Evolutionary conservation across 2,888 invertebrate genomes (phyloP).

Genomic region (Tolmerus cingulatus): DNA sequence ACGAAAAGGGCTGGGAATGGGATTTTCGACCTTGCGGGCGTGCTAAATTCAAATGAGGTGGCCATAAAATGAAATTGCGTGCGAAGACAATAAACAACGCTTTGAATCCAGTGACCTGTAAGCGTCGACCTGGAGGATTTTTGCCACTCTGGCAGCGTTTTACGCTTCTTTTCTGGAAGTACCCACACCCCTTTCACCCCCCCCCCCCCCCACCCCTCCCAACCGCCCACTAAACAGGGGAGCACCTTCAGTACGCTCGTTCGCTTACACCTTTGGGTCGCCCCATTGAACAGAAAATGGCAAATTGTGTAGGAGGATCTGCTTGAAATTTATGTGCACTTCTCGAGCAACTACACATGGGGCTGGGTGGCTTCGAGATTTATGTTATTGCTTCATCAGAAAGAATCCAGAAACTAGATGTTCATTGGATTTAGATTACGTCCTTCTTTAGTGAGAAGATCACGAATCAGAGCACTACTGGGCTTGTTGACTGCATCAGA

Average conservation of each 20-base stretch:
- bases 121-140: conserved; percentile 12
- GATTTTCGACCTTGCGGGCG: conserved; percentile 26
- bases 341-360: neutral
- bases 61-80: conserved; percentile 33
- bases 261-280: conserved; percentile 32
- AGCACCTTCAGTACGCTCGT: neutral
- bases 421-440: conserved; percentile 30
- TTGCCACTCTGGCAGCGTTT: neutral
- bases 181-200: neutral
- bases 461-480: neutral
- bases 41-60: conserved; percentile 30
- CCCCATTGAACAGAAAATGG: conserved; percentile 20
- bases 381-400: conserved; percentile 37
- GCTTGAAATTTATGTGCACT: conserved; percentile 20
- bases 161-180: neutral
- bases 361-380: neutral
- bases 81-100: conserved; percentile 37
- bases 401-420: neutral
- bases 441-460: conserved; percentile 33
- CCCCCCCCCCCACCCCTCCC: neutral
- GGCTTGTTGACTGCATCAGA: neutral
- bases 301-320: conserved; percentile 35
- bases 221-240: neutral
- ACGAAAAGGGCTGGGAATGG: neutral
- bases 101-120: conserved; percentile 34